A percentile compares a stretch with the other conserved stretches of the same genome.
These are phyloP conservation scores for Caretta caretta DNA, from an alignment of 2,113 vertebrate genomes.

Conservation along the genomic window DNA sequence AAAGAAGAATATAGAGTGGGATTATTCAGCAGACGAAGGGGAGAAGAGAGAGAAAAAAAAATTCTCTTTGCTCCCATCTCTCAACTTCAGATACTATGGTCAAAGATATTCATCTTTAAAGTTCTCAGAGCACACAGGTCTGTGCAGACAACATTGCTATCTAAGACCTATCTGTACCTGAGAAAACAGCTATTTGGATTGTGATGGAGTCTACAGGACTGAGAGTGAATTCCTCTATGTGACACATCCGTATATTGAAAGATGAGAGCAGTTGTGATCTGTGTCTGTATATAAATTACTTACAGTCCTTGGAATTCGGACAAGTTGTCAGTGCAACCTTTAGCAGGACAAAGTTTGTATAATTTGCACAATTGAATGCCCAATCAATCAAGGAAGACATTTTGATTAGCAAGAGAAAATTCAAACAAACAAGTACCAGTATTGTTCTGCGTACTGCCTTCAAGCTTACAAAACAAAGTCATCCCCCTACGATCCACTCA, in stretches of 20 bases:
- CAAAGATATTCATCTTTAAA: not conserved
- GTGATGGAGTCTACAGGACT: accelerated
- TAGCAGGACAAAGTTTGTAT: no score
- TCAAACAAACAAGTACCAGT: accelerated
- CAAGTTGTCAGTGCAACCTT: accelerated
- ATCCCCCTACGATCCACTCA: not conserved
- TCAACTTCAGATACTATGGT: not conserved
- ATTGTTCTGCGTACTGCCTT: accelerated
- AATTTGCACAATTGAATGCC: accelerated
- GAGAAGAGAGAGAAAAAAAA: not conserved
- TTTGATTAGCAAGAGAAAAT: not conserved
- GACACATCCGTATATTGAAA: accelerated
- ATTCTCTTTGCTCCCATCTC: not conserved
- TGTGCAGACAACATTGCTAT: accelerated
- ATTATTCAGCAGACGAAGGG: not conserved
- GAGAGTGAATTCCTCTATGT: accelerated
- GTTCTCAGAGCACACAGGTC: accelerated
- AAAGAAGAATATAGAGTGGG: not conserved
- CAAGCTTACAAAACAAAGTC: not conserved
- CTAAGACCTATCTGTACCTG: not conserved
- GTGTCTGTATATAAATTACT: not conserved
- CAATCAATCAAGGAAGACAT: not conserved
- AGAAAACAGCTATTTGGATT: not conserved
- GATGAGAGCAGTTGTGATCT: accelerated
- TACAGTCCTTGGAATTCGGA: not conserved